These are phyloP conservation scores for Ictidomys tridecemlineatus DNA, from an alignment of 2,113 vertebrate species.

Conservation along the genomic window DNA sequence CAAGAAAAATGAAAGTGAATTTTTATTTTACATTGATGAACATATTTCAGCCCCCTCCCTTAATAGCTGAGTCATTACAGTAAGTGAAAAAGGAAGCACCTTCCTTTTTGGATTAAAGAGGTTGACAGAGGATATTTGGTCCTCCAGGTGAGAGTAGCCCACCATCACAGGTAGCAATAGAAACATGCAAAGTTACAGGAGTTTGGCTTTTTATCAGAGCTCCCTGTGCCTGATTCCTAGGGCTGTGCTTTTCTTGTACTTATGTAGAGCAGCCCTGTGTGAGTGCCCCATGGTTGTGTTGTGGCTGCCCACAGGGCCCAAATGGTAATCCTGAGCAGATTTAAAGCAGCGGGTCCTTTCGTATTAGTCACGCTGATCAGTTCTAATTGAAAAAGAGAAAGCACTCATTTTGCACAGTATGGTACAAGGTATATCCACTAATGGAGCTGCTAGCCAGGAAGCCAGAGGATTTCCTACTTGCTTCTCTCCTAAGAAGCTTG, in stretches of 20 bases:
- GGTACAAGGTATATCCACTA: background rate
- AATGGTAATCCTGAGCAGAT: slow-evolving; percentile 5
- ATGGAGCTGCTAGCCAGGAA: slow-evolving; percentile 32
- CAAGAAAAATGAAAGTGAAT: slow-evolving; percentile 41
- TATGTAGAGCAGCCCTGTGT: background rate
- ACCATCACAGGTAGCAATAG: background rate
- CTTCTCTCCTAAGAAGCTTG: background rate
- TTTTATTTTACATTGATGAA: background rate
- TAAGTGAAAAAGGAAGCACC: background rate
- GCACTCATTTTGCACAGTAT: background rate
- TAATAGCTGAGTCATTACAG: background rate
- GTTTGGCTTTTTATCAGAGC: too few relatives aligned
- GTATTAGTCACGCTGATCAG: slow-evolving; percentile 51
- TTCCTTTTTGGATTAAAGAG: background rate
- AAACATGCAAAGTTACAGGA: background rate
- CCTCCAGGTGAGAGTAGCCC: background rate
- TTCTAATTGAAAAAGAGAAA: slow-evolving; percentile 65
- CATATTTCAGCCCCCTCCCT: background rate
- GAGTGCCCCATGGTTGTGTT: background rate
- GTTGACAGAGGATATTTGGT: background rate
- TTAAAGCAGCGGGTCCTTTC: slow-evolving; percentile 7
- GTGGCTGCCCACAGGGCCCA: background rate
- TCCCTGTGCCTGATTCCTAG: background rate
- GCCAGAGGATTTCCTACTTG: background rate
- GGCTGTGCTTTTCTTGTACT: background rate